Evolutionary conservation across 2,797 vertebrate species (phyloP).

Genomic region (Thunnus albacares): DNA sequence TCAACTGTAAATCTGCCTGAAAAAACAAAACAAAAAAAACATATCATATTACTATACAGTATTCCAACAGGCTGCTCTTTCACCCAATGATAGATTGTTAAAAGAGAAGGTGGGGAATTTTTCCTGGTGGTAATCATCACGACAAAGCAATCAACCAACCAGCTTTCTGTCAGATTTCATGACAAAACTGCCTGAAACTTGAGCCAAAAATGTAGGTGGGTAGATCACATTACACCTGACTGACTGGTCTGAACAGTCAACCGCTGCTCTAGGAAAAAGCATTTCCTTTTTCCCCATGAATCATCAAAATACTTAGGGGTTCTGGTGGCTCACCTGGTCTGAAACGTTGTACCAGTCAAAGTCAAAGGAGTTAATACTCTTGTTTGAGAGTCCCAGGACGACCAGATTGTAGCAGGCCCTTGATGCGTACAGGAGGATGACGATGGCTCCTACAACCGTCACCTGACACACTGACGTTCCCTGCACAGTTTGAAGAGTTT

Average conservation of each 20-base stretch:
- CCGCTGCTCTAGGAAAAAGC: neutral
- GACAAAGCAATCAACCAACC: too few relatives aligned
- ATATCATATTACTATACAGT: neutral
- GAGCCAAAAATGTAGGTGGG: too few relatives aligned
- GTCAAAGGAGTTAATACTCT: slow-evolving; percentile 92
- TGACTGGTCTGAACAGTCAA: neutral
- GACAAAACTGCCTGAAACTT: neutral
- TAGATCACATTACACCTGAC: neutral
- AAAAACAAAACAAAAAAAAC: slow-evolving; percentile 15
- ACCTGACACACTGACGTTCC: slow-evolving; percentile 97
- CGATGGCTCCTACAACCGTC: slow-evolving; percentile 90
- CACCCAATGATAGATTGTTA: neutral
- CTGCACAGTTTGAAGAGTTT: slow-evolving; percentile 74
- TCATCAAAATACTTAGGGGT: neutral
- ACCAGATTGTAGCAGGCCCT: slow-evolving; percentile 97
- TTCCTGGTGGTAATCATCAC: neutral
- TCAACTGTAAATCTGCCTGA: slow-evolving; percentile 94
- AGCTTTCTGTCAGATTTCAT: too few relatives aligned
- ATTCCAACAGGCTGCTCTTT: neutral
- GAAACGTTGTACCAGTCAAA: slow-evolving; percentile 99
- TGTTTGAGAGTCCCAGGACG: slow-evolving; percentile 91
- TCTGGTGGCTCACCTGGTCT: slow-evolving; percentile 89
- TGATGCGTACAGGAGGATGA: slow-evolving; percentile 94
- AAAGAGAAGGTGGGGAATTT: neutral
- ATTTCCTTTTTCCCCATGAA: neutral